Base-by-base conservation (phyloP, 1,140 invertebrate genomes). In the Ptiloglossa arizonensis region DNA sequence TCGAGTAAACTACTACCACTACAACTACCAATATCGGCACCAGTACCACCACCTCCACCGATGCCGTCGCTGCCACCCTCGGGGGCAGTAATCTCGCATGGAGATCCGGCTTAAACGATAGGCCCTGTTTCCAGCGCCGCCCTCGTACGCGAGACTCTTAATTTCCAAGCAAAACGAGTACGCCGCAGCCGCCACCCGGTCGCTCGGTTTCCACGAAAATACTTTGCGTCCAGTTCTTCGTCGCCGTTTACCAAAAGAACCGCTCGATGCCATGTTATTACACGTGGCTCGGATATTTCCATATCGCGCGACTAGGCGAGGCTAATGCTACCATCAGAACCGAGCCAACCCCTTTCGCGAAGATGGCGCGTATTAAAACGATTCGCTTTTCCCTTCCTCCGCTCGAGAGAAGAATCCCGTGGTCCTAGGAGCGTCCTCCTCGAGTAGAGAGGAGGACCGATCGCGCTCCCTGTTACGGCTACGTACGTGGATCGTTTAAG, bases 71-170 rank as follows among this genome's bases (percentile, higher is more conserved):
- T 57, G 79, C 88, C 87, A 89, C 87, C 90, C 87, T 87, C 89
- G 77, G 88, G 89, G 91, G 88, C 89, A 89, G 87, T 86, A 92
- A 92, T 92, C 91, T 92, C 78, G 87, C 90, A 91, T 91, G 90
- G 86, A 92, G 90, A 92, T 92, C 91, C 90, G 86, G 83, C 89
- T 92, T 92, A 92, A 92, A 92, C 91, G 91, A 92, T 92, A 92
- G 91, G 91, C 90, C 88, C 89, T 56, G 80, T 82, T 89, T 86
- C 79, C 86, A 89, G 87, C 86, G 86, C 83, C 89, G 90, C 90
- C 91, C 89, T 90, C 73, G 77, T 81, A 83, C 79, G 85, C 88
- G 89, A 89, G 89, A 92, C 90, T 90, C 90, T 91, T 91, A 91
- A 92, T 90, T 89, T 91, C 81, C 87, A 86, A 85, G 86, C 87